Base-by-base conservation (phyloP, 2,113 vertebrate species). In the Sebastes schlegelii region DNA sequence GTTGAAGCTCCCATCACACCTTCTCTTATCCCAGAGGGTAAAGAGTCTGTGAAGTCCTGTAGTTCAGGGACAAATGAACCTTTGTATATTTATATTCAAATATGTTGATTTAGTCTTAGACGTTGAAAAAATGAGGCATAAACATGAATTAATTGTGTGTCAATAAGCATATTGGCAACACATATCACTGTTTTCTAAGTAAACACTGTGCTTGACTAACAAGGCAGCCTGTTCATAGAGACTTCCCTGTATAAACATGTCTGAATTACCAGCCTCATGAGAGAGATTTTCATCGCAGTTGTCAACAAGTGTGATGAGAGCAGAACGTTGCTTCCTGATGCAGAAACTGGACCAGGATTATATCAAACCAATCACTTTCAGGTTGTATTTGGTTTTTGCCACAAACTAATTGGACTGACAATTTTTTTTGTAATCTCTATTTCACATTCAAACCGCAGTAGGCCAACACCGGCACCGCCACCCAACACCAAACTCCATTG, bases 1-100 rank as follows among this genome's bases (percentile, higher is more conserved):
- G 88, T 65, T 82, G 23, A 85, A 54, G 49, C 77, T 92, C 82
- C 45, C 9, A 4, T 82, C 78, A 80, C 92, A 93, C 90, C 49
- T 80, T 49, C 8, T 74, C 42, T 86, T 89, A 91, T 92, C 87
- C 69, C 42, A 48, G 64, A 66, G 74, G 11, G 62, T n/a, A 60
- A 64, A 46, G 43, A 55, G 55, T 51, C 58, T 21, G 11, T 63
- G 12, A 13, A 74, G 26, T 62, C 48, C 54, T 68, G n/a, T 45
- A 57, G 52, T 52, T 21, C 51, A 76, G 42, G 9, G 48, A 70
- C 52, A 60, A 71, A 74, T 68, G 0, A 43, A 52, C 17, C 54
- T 57, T 43, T 71, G 19, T 34, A 34, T 61, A 23, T 61, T 61
- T 34, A 21, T 57, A 21, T 21, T 57, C 11, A 11, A 57, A 57